Evolutionary conservation across 1,140 invertebrate species (phyloP).

Genomic region (Drosophila repletoides): DNA sequence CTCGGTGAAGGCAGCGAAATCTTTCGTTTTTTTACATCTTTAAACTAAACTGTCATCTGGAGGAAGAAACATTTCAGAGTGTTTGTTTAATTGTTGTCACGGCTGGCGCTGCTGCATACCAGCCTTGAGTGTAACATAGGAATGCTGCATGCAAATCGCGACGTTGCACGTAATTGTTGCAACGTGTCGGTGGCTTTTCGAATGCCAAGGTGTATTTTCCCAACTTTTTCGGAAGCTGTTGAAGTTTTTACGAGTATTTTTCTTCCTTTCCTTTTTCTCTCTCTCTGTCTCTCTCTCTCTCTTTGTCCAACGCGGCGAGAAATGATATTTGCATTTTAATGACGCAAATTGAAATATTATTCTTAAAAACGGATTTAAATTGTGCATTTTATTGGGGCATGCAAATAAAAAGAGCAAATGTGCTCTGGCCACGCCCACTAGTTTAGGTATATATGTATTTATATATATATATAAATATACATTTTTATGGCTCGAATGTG

Average conservation of each 20-base stretch:
- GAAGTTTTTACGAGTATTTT: not conserved
- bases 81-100: slow-evolving; percentile 21
- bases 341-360: slow-evolving; percentile 37
- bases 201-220: slow-evolving; percentile 4
- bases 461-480: slow-evolving; percentile 1
- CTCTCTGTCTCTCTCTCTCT: not conserved
- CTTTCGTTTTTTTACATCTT: too few species aligned
- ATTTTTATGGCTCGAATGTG: too few species aligned
- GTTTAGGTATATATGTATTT: not conserved
- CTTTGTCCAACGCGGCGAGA: too few species aligned
- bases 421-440: not conserved
- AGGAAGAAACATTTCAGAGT: not conserved
- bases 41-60: too few species aligned
- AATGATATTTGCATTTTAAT: slow-evolving; percentile 66
- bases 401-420: not conserved
- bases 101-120: not conserved
- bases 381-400: slow-evolving; percentile 1
- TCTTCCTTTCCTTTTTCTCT: not conserved
- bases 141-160: slow-evolving; percentile 13
- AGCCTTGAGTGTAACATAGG: not conserved
- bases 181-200: slow-evolving; percentile 1
- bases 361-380: not conserved
- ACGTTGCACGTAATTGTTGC: slow-evolving; percentile 21
- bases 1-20: too few species aligned
- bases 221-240: not conserved